These are phyloP conservation scores for Ptyas mucosa DNA, from an alignment of 2,113 vertebrate species.

Conservation along the genomic window DNA sequence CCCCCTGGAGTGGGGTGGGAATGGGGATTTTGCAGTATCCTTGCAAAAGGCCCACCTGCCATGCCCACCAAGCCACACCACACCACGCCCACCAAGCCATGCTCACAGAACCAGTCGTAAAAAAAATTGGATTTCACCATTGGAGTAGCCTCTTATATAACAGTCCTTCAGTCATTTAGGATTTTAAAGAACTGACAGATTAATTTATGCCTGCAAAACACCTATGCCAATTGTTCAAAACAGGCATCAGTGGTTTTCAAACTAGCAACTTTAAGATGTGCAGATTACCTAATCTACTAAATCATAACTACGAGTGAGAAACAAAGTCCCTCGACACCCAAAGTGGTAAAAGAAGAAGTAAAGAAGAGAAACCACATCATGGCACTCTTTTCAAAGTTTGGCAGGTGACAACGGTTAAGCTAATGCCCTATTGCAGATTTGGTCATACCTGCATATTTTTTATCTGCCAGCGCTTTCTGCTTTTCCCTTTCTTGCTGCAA, in stretches of 20 bases:
- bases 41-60: too few species aligned
- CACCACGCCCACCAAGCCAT: too few species aligned
- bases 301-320: background rate
- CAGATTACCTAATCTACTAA: too few species aligned
- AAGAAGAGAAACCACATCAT: too few species aligned
- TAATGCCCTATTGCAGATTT: background rate
- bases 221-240: background rate
- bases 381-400: background rate
- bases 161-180: background rate
- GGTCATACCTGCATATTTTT: slow-evolving; percentile 69
- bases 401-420: background rate
- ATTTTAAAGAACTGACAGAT: background rate
- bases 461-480: slow-evolving; percentile 57
- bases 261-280: too few species aligned
- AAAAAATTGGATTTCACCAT: too few species aligned
- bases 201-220: background rate
- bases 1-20: too few species aligned
- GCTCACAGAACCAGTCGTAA: too few species aligned
- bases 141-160: background rate
- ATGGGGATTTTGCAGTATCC: too few species aligned
- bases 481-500: slow-evolving; percentile 78
- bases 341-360: too few species aligned
- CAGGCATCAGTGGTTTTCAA: background rate
- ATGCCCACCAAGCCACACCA: too few species aligned
- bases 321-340: too few species aligned